Conservation (phyloP, 1,140 invertebrate species). For the Ceratitis capitata region DNA sequence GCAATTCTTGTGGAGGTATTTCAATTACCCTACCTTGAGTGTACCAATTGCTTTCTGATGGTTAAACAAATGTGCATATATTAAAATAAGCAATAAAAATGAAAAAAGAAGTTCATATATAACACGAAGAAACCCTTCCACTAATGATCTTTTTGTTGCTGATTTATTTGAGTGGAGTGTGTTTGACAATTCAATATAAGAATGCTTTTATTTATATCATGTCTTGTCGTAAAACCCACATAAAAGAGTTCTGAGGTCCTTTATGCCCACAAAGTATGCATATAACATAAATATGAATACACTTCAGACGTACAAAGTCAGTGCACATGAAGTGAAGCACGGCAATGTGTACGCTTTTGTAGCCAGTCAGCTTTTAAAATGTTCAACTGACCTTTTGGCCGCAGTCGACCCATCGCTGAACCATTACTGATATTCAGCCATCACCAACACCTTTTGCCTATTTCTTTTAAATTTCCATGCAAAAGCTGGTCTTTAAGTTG, state of each 20-base stretch:
- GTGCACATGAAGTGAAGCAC: neutral
- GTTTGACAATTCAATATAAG: too few relatives aligned
- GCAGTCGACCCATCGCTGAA: neutral
- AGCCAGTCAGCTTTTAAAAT: neutral
- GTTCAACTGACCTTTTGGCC: conserved; percentile 1
- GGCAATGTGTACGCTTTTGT: neutral
- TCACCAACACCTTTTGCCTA: neutral
- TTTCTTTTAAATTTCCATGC: conserved; percentile 19
- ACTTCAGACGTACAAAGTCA: too few relatives aligned
- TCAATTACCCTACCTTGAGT: neutral
- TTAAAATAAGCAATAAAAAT: neutral
- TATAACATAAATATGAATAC: neutral
- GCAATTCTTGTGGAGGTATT: neutral
- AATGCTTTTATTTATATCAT: too few relatives aligned
- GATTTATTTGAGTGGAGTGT: too few relatives aligned
- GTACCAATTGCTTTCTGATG: neutral
- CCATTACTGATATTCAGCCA: neutral
- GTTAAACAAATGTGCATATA: neutral
- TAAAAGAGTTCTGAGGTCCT: too few relatives aligned
- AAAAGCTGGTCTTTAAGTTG: neutral
- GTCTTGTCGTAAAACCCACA: neutral
- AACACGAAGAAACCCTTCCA: neutral
- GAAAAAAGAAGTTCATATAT: neutral
- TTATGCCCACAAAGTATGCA: neutral
- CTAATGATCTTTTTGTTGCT: too few relatives aligned